phyloP scores from a whole-genome alignment of 2,113 vertebrate genomes.

The Heteronetta atricapilla region DNA sequence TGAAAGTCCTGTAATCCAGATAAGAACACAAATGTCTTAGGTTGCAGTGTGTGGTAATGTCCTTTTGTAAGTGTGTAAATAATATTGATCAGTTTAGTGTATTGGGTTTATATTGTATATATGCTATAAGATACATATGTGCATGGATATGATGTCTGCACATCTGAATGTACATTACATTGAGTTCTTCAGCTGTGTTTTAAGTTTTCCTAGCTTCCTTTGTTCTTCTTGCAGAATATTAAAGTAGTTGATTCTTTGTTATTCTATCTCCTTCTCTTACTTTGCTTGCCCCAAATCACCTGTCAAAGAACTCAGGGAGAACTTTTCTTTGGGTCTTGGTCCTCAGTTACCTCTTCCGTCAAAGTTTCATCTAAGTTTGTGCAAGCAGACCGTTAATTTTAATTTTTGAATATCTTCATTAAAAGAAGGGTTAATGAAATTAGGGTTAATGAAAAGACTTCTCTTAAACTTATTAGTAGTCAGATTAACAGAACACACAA shows the following conservation, averaged over 20 bases:
- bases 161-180: neutral
- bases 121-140: neutral
- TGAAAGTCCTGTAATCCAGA: neutral
- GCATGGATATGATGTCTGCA: neutral
- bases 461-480: neutral
- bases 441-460: conserved; percentile 19
- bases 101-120: neutral
- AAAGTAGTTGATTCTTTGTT: conserved; percentile 10
- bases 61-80: neutral
- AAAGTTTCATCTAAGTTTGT: conserved; percentile 29
- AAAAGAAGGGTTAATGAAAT: neutral
- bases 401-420: neutral
- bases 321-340: conserved; percentile 18
- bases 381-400: neutral
- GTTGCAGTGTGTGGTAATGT: neutral
- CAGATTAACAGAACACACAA: neutral
- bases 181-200: conserved; percentile 42
- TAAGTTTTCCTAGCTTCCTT: conserved; percentile 5
- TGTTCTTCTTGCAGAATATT: conserved; percentile 26
- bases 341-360: conserved; percentile 32
- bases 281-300: conserved; percentile 14
- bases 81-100: neutral
- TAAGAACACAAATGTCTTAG: neutral
- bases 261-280: neutral
- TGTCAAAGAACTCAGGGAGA: neutral